These are phyloP conservation scores for Hoplostethus mediterraneus DNA, from an alignment of 2,797 vertebrate genomes.

Conservation along the genomic window DNA sequence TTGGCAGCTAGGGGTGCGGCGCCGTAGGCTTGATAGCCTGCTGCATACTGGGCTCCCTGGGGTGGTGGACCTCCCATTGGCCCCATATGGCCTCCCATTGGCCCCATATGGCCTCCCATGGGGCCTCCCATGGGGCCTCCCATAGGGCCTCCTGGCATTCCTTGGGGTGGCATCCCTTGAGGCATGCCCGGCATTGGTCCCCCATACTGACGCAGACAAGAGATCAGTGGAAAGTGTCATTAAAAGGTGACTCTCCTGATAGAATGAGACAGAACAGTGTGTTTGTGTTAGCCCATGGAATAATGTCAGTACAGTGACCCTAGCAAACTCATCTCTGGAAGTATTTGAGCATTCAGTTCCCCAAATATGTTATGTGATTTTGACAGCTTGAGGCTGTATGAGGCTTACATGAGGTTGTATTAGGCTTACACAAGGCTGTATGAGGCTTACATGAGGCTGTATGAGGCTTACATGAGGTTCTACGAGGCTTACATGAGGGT, in stretches of 20 bases:
- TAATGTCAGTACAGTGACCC: neutral
- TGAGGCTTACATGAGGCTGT: no score
- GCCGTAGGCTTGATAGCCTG: slow-evolving; percentile 77
- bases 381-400: no score
- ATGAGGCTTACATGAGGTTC: no score
- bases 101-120: slow-evolving; percentile 64
- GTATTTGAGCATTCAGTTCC: neutral
- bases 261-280: neutral
- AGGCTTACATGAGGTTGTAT: no score
- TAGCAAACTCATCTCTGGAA: neutral
- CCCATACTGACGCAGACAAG: slow-evolving; percentile 80
- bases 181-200: slow-evolving; percentile 84
- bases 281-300: neutral
- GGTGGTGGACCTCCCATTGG: slow-evolving; percentile 70
- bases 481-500: no score
- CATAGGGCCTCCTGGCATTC: slow-evolving; percentile 78
- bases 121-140: slow-evolving; percentile 64
- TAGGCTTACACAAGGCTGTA: no score
- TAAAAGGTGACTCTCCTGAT: neutral
- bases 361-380: neutral
- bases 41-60: slow-evolving; percentile 77
- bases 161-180: slow-evolving; percentile 77
- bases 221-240: neutral
- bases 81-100: slow-evolving; percentile 65
- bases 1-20: slow-evolving; percentile 69